Conservation (phyloP, 1,140 invertebrate species). For the Nymphalis io region DNA sequence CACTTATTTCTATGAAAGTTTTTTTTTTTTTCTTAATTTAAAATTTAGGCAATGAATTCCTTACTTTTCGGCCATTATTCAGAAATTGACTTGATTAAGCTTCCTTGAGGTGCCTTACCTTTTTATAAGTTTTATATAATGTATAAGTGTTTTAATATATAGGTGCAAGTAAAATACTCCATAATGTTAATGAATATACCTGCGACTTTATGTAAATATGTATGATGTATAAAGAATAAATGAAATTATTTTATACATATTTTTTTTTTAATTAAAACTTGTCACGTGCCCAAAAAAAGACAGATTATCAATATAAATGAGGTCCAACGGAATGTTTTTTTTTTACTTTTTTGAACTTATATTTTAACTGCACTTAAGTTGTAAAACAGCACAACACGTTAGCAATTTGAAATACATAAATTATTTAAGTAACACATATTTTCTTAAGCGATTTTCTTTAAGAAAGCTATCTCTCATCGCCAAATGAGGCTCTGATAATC, state of each 20-base stretch:
- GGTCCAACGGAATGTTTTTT: too few relatives aligned
- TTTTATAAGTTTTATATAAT: slow-evolving; percentile 34
- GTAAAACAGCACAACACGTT: too few relatives aligned
- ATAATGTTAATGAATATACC: slow-evolving; percentile 63
- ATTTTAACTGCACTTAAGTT: too few relatives aligned
- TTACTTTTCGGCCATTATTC: slow-evolving; percentile 30
- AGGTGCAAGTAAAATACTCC: slow-evolving; percentile 74
- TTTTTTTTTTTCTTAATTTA: slow-evolving; percentile 21
- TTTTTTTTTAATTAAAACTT: slow-evolving; percentile 4
- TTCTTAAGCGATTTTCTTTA: too few relatives aligned
- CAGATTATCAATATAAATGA: too few relatives aligned
- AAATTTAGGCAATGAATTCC: not conserved
- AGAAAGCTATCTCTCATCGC: too few relatives aligned
- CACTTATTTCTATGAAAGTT: not conserved
- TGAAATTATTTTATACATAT: slow-evolving; percentile 78
- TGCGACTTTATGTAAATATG: slow-evolving; percentile 72
- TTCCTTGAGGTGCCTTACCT: slow-evolving; percentile 67
- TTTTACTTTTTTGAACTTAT: too few relatives aligned
- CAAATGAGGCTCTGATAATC: too few relatives aligned
- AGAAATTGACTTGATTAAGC: slow-evolving; percentile 41
- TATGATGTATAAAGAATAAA: slow-evolving; percentile 75
- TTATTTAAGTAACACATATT: too few relatives aligned
- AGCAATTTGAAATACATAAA: too few relatives aligned
- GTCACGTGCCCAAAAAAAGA: too few relatives aligned
- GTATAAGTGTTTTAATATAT: slow-evolving; percentile 45